A percentile compares a stretch with the other conserved stretches of the same genome.
phyloP scores from a whole-genome alignment of 2,797 vertebrate genomes.

The Hoplostethus mediterraneus region DNA sequence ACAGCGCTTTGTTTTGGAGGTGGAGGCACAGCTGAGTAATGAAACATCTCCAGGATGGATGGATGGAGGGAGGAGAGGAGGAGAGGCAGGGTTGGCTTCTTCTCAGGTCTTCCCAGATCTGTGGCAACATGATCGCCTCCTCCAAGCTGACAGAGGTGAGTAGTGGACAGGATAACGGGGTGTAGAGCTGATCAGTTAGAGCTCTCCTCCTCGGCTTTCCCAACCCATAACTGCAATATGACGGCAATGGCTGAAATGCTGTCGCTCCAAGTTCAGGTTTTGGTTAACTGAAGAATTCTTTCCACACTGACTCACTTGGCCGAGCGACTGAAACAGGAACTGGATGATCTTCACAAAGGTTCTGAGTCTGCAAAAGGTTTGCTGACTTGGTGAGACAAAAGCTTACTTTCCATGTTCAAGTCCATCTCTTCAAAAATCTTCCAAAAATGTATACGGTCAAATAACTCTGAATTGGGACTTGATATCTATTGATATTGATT shows the following conservation, averaged over 20 bases:
- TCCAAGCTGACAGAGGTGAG: background rate
- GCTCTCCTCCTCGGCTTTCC: no score
- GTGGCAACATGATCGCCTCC: constrained; percentile 6
- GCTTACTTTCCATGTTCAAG: background rate
- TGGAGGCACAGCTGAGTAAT: constrained; percentile 32
- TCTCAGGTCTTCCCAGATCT: constrained; percentile 3
- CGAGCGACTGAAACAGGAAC: background rate
- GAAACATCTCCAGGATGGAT: constrained; percentile 24
- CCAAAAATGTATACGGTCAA: no score
- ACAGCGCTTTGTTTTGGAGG: constrained; percentile 51
- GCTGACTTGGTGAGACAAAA: background rate
- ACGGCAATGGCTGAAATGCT: no score
- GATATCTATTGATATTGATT: background rate
- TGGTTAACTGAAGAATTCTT: background rate
- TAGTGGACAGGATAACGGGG: background rate
- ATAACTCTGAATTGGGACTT: constrained; percentile 5
- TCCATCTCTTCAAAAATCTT: background rate
- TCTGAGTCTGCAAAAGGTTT: background rate
- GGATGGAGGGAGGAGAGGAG: constrained; percentile 6
- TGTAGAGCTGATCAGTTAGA: no score
- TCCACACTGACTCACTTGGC: background rate
- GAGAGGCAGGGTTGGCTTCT: background rate
- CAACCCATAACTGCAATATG: no score
- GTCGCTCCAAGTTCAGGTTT: no score
- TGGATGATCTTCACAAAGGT: background rate